Evolutionary conservation across 2,888 invertebrate species (phyloP).

Genomic region (Rotaria sp.): DNA sequence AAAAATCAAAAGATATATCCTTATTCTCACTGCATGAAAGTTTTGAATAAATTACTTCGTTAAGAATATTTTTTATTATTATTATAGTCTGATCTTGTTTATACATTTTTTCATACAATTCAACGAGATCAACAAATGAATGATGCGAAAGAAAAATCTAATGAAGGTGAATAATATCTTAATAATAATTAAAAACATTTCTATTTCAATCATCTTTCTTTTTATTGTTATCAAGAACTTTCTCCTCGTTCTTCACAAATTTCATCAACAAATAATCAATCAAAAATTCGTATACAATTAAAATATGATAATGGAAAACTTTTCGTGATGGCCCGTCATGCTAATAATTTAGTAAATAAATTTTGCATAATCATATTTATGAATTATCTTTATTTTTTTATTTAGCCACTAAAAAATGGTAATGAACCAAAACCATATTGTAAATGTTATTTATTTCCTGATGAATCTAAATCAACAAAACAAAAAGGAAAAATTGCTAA

Average conservation of each 20-base stretch:
- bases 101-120: slow-evolving; percentile 95
- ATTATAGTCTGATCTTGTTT: slow-evolving; percentile 71
- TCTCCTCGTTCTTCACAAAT: slow-evolving; percentile 29
- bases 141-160: slow-evolving; percentile 42
- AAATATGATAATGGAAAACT: slow-evolving; percentile 63
- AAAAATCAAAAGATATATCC: too few species aligned
- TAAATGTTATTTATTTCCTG: slow-evolving; percentile 75
- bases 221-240: slow-evolving; percentile 43
- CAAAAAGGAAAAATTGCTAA: slow-evolving; percentile 61
- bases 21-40: too few species aligned
- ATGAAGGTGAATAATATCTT: slow-evolving; percentile 42
- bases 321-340: slow-evolving; percentile 79
- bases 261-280: slow-evolving; percentile 62
- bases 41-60: too few species aligned
- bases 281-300: slow-evolving; percentile 72
- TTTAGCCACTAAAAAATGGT: background rate
- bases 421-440: slow-evolving; percentile 56
- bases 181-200: background rate
- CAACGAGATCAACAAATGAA: slow-evolving; percentile 80
- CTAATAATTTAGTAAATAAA: slow-evolving; percentile 67
- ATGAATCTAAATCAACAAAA: slow-evolving; percentile 82
- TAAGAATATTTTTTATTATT: slow-evolving; percentile 54
- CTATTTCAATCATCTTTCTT: background rate
- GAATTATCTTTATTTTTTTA: background rate
- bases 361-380: background rate